phyloP scores from a whole-genome alignment of 2,888 invertebrate genomes.

The Cheilosia variabilis region DNA sequence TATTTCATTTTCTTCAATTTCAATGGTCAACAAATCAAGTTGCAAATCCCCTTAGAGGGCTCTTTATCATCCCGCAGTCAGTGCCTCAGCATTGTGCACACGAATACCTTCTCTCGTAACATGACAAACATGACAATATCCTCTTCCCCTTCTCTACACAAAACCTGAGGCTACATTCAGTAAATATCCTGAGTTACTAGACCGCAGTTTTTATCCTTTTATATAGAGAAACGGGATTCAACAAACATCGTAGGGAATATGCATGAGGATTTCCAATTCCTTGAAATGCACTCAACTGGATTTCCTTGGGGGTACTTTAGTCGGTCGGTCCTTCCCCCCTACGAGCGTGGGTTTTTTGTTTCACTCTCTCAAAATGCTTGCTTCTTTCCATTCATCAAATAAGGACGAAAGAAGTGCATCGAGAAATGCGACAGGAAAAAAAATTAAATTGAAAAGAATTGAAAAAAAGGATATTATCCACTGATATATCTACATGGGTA shows the following conservation, averaged over 20 bases:
- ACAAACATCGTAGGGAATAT: constrained; percentile 58
- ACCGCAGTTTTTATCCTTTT: constrained; percentile 35
- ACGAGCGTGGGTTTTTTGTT: not conserved
- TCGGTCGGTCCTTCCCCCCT: constrained; percentile 16
- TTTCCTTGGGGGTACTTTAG: constrained; percentile 67
- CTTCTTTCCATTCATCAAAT: constrained; percentile 4
- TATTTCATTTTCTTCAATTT: constrained; percentile 56
- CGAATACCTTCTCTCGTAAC: constrained; percentile 39
- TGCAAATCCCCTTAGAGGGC: constrained; percentile 45
- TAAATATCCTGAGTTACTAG: constrained; percentile 62
- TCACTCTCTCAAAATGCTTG: constrained; percentile 22
- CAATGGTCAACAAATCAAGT: constrained; percentile 69
- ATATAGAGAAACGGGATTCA: not conserved
- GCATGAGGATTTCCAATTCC: constrained; percentile 73
- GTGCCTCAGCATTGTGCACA: constrained; percentile 22
- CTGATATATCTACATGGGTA: constrained; percentile 51
- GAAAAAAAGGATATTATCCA: constrained; percentile 43
- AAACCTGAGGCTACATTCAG: constrained; percentile 40
- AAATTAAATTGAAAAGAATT: constrained; percentile 48
- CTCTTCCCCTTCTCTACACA: not conserved
- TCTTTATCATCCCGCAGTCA: not conserved
- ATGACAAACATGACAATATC: constrained; percentile 60
- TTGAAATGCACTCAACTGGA: constrained; percentile 72
- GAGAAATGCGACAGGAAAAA: too few species aligned
- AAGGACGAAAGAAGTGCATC: not conserved